Evolutionary conservation across 2,113 vertebrate species (phyloP), one percentile per base, ranked within the genome.

Genomic region (Cyprinus carpio): DNA sequence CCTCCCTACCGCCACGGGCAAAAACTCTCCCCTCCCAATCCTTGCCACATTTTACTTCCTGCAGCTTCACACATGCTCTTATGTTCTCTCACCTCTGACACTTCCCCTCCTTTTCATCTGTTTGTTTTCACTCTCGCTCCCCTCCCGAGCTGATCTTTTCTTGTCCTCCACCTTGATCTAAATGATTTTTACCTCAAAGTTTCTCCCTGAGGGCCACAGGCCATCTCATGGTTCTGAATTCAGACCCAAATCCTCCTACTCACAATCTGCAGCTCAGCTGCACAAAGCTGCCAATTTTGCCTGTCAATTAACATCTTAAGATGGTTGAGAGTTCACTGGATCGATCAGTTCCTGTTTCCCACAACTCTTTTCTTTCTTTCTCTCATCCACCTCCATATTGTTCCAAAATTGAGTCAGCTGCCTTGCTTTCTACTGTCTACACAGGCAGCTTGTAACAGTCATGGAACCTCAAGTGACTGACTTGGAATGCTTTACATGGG

Each of bases 1-100:
- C 40, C 40, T 43, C 40, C 40, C 80, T 81, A 89, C 84, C 78
- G 92, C 92, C 90, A 86, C 23, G 43, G 91, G 91, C 86, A 91
- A 92, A 92, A 84, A 89, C 87, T 65, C 75, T 81, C 37, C 46
- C 72, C 51, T 80, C 65, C 8, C 31, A 9, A 34, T 54, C n/a
- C 25, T 64, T 11, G 6, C 62, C 81, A 15, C 78, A 74, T 81
- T 69, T n/a, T 15, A 2, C 7, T 79, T 87, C 85, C 62, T 46
- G 20, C n/a, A 6, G 43, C n/a, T 51, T 49, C 74, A 25, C 43
- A 82, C 87, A 71, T 23, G 9, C 20, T 80, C 29, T 60, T 40
- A 83, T 34, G 23, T 25, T 80, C 20, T 60, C 46, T 69, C 67
- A 69, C 80, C 46, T 69, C 64, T 67, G 25, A 27, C 62, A 49